These are phyloP conservation scores for Saguinus imperator DNA, from an alignment of 2,113 vertebrate genomes.

Conservation along the genomic window DNA sequence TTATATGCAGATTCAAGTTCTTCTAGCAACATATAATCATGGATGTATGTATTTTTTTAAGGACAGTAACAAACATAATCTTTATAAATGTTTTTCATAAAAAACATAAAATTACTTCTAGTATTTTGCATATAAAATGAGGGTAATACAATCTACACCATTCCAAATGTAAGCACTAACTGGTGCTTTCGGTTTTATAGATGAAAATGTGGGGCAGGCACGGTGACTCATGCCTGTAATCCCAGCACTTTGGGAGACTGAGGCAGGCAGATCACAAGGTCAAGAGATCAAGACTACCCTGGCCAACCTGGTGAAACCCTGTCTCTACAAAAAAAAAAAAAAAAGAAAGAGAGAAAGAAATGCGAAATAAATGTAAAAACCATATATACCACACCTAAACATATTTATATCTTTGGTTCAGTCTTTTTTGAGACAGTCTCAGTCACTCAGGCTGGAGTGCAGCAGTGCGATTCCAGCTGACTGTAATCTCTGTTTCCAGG, in stretches of 20 bases:
- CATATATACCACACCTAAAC: constrained; percentile 30
- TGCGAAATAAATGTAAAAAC: constrained; percentile 29
- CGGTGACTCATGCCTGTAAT: no score
- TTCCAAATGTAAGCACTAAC: constrained; percentile 38
- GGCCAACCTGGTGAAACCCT: no score
- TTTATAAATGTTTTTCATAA: neutral
- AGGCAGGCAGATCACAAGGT: no score
- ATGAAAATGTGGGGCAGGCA: neutral
- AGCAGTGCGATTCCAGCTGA: no score
- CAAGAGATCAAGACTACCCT: no score
- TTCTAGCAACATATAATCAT: constrained; percentile 10
- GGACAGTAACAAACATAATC: neutral
- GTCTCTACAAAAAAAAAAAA: no score
- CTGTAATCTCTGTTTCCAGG: no score
- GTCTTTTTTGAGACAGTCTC: neutral
- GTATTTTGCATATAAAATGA: constrained; percentile 32
- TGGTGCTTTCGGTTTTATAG: constrained; percentile 27
- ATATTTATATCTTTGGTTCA: constrained; percentile 27
- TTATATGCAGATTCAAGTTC: constrained; percentile 42
- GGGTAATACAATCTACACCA: neutral
- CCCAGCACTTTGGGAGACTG: no score
- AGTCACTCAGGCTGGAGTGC: no score
- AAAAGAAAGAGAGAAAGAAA: neutral
- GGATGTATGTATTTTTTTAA: neutral
- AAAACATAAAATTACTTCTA: constrained; percentile 28